phyloP scores from a whole-genome alignment of 1,140 invertebrate species.

The Drosophila biarmipes region DNA sequence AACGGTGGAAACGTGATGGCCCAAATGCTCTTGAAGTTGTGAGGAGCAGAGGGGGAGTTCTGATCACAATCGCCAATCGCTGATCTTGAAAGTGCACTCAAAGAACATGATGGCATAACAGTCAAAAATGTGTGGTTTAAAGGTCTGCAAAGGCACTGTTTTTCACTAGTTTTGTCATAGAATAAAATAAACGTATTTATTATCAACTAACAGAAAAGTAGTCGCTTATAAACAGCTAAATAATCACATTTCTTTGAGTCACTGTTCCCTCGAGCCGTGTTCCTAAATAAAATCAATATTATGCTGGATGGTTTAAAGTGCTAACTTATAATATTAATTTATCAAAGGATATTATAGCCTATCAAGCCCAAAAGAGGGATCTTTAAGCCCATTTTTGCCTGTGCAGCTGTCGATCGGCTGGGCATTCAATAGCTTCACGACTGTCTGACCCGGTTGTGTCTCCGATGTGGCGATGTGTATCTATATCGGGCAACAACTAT shows the following conservation, averaged over 20 bases:
- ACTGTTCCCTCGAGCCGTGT: too few species aligned
- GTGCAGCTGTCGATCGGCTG: slow-evolving; percentile 41
- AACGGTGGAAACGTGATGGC: slow-evolving; percentile 66
- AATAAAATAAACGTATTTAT: too few species aligned
- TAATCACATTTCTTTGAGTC: too few species aligned
- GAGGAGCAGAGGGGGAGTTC: slow-evolving; percentile 19
- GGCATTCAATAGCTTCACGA: slow-evolving; percentile 41
- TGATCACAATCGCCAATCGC: slow-evolving; percentile 23
- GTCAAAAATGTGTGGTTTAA: too few species aligned
- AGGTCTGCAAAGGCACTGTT: too few species aligned
- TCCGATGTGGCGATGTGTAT: slow-evolving; percentile 58
- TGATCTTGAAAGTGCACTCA: slow-evolving; percentile 1
- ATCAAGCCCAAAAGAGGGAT: neutral
- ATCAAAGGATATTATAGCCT: too few species aligned
- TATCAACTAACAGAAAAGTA: too few species aligned
- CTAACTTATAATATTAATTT: too few species aligned
- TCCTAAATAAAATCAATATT: too few species aligned
- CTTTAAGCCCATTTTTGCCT: slow-evolving; percentile 2
- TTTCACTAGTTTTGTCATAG: too few species aligned
- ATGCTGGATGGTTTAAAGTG: too few species aligned
- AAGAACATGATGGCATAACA: neutral
- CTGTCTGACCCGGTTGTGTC: slow-evolving; percentile 73
- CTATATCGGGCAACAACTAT: slow-evolving; percentile 52
- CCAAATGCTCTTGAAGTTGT: slow-evolving; percentile 46
- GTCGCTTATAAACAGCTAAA: too few species aligned